phyloP scores from a whole-genome alignment of 2,113 vertebrate species.

The Hippocampus zosterae region DNA sequence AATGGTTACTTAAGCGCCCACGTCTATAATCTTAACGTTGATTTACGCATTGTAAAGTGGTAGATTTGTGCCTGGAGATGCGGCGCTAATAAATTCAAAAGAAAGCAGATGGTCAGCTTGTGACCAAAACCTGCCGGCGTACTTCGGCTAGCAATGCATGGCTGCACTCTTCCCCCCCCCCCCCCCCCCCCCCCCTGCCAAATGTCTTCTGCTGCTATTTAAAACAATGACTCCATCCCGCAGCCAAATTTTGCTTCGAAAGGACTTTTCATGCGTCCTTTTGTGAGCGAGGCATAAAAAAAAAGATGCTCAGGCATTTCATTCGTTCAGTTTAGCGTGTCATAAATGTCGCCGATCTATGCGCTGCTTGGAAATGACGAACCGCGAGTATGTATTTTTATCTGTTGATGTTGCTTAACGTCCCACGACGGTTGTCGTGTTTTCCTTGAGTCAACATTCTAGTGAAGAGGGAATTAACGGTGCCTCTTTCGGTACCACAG shows the following conservation, averaged over 20 bases:
- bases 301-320: not conserved
- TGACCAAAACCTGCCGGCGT: conserved; percentile 40
- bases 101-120: conserved; percentile 62
- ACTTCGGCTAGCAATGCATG: conserved; percentile 22
- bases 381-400: too few species aligned
- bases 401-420: too few species aligned
- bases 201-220: conserved; percentile 20
- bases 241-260: conserved; percentile 14
- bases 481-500: not conserved
- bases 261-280: not conserved
- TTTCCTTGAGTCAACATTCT: not conserved
- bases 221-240: conserved; percentile 1
- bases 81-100: conserved; percentile 39
- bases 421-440: too few species aligned
- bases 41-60: conserved; percentile 14
- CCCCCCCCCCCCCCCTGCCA: too few species aligned
- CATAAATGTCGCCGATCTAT: too few species aligned
- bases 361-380: too few species aligned
- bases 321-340: not conserved
- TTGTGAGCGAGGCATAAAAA: not conserved
- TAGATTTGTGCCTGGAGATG: conserved; percentile 21
- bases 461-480: not conserved
- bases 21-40: not conserved
- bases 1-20: not conserved
- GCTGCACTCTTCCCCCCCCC: not conserved